Conservation (phyloP, 2,113 vertebrate species). For the Pandion haliaetus region DNA sequence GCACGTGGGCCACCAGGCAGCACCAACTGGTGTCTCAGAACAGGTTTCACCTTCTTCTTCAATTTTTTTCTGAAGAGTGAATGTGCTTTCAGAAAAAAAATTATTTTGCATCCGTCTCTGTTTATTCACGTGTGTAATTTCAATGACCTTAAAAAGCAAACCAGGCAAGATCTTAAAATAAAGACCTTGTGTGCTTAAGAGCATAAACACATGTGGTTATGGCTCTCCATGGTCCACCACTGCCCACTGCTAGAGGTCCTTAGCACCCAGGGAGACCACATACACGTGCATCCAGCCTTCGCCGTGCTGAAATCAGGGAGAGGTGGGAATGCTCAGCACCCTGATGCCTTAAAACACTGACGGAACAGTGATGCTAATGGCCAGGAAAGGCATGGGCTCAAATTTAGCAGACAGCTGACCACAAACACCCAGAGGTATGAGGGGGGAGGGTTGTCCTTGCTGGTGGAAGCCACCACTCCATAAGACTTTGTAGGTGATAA, state of each 20-base stretch:
- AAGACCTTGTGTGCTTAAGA: neutral
- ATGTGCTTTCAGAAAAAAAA: neutral
- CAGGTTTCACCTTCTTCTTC: neutral
- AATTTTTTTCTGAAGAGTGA: neutral
- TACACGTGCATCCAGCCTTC: fast-evolving
- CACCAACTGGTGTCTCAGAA: neutral
- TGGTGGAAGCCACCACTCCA: neutral
- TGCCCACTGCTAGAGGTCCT: neutral
- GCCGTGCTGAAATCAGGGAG: neutral
- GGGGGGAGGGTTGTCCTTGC: neutral
- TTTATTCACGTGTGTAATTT: neutral
- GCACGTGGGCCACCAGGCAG: neutral
- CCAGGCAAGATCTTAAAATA: neutral
- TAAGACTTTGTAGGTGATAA: neutral
- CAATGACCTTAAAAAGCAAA: neutral
- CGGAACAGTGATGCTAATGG: neutral
- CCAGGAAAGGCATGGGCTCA: neutral
- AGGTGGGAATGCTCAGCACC: neutral
- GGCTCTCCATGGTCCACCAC: neutral
- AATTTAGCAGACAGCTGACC: neutral
- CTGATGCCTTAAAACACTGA: neutral
- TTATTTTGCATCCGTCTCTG: neutral
- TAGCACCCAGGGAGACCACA: neutral
- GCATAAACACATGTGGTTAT: neutral
- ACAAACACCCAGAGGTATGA: too few species aligned